Percentiles rank a stretch among this genome's conserved stretches.
Evolutionary conservation across 2,888 invertebrate species (phyloP).

Genomic region (Polyploca ridens): DNA sequence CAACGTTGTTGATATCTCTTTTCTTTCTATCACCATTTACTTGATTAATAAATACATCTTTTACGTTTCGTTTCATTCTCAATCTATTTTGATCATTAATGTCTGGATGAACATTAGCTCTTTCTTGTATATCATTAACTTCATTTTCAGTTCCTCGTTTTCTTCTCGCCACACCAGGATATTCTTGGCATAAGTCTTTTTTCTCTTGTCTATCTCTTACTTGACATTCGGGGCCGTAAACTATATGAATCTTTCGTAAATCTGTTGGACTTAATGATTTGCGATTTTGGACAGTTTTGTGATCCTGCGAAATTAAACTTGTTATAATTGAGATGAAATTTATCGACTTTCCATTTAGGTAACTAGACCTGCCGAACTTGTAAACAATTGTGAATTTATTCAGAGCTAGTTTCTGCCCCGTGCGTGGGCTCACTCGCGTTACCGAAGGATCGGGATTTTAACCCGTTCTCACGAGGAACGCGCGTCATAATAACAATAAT

Average conservation of each 20-base stretch:
- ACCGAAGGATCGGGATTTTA: no score
- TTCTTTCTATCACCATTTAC: not conserved
- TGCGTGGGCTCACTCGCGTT: no score
- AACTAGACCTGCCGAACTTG: no score
- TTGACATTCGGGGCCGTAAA: constrained; percentile 66
- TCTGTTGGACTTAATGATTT: constrained; percentile 52
- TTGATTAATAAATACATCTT: not conserved
- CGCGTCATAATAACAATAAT: no score
- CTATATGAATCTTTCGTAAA: constrained; percentile 61
- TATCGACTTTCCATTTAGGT: no score
- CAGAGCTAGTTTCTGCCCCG: no score
- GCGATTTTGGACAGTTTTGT: constrained; percentile 49
- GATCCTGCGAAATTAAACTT: constrained; percentile 42
- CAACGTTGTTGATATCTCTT: not conserved
- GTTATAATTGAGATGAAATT: not conserved
- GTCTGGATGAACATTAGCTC: not conserved
- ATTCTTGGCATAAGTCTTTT: constrained; percentile 65
- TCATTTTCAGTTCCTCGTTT: constrained; percentile 36
- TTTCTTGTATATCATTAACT: not conserved
- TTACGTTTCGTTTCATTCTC: not conserved
- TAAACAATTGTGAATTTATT: no score
- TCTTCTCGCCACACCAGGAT: constrained; percentile 55
- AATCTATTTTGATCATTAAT: not conserved
- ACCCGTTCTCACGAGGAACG: no score
- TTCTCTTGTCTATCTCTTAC: constrained; percentile 65